phyloP scores from a whole-genome alignment of 1,140 invertebrate species.

The Agrypnia vestita region DNA sequence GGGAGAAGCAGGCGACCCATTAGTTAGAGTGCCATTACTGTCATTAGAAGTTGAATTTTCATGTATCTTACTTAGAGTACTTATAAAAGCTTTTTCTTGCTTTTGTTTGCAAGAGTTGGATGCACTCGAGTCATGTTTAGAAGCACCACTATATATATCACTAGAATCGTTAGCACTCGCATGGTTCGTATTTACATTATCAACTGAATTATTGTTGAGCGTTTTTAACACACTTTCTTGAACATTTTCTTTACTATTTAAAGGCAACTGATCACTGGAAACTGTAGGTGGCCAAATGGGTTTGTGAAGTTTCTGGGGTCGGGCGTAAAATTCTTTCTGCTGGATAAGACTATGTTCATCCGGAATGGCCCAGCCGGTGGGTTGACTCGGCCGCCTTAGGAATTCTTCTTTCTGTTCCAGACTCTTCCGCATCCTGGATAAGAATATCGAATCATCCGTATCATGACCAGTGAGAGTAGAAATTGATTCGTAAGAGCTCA shows the following conservation, averaged over 20 bases:
- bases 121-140: constrained; percentile 57
- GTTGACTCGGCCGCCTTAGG: constrained; percentile 81
- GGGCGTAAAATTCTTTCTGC: constrained; percentile 82
- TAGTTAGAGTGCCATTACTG: constrained; percentile 65
- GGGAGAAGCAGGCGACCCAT: constrained; percentile 64
- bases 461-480: constrained; percentile 79
- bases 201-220: constrained; percentile 23
- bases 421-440: constrained; percentile 84
- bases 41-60: constrained; percentile 73
- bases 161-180: constrained; percentile 51
- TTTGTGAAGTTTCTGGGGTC: constrained; percentile 83
- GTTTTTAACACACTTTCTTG: constrained; percentile 45
- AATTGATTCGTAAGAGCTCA: constrained; percentile 78
- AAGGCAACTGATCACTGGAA: constrained; percentile 62
- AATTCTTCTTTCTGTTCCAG: constrained; percentile 92
- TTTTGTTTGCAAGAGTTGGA: constrained; percentile 64
- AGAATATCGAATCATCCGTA: constrained; percentile 79
- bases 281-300: constrained; percentile 81
- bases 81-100: constrained; percentile 74
- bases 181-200: constrained; percentile 52
- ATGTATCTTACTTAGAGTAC: constrained; percentile 77
- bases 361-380: constrained; percentile 75
- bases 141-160: constrained; percentile 54
- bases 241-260: constrained; percentile 56
- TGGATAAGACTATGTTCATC: constrained; percentile 70